These are phyloP conservation scores for Ammodytes marinus DNA, from an alignment of 2,113 vertebrate genomes.

Conservation along the genomic window DNA sequence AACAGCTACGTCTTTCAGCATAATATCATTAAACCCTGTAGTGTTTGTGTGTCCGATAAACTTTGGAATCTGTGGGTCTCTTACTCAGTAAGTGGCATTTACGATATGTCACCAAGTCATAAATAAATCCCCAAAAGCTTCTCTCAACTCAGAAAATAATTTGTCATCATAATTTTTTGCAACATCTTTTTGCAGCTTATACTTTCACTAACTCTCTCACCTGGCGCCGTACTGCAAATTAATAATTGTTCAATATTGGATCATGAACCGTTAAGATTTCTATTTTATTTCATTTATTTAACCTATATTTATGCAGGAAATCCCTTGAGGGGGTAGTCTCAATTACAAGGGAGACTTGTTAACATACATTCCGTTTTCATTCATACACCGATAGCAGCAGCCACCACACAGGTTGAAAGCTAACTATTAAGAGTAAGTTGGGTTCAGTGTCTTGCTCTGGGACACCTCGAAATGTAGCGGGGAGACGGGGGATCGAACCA, in stretches of 20 bases:
- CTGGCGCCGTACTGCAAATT: background rate
- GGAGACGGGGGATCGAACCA: no score
- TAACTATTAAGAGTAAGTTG: no score
- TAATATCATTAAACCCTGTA: background rate
- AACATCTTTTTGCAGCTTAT: background rate
- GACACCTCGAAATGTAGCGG: no score
- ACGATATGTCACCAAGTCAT: background rate
- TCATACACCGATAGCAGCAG: no score
- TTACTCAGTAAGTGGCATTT: background rate
- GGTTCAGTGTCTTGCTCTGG: no score
- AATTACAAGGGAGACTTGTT: no score
- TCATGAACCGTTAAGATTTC: no score
- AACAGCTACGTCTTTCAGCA: background rate
- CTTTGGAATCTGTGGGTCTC: background rate
- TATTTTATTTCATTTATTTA: no score
- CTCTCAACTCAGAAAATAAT: background rate
- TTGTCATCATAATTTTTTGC: background rate
- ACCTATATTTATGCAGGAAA: no score
- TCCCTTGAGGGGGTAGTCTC: no score
- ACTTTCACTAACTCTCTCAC: background rate
- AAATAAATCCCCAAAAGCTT: background rate
- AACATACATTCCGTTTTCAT: no score
- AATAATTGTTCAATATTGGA: background rate
- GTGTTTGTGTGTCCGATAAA: background rate
- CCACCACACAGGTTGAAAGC: no score